A percentile compares a stretch with the other conserved stretches of the same genome.
Conservation (phyloP, 1,140 invertebrate genomes). For the Bombus pyrosoma region DNA sequence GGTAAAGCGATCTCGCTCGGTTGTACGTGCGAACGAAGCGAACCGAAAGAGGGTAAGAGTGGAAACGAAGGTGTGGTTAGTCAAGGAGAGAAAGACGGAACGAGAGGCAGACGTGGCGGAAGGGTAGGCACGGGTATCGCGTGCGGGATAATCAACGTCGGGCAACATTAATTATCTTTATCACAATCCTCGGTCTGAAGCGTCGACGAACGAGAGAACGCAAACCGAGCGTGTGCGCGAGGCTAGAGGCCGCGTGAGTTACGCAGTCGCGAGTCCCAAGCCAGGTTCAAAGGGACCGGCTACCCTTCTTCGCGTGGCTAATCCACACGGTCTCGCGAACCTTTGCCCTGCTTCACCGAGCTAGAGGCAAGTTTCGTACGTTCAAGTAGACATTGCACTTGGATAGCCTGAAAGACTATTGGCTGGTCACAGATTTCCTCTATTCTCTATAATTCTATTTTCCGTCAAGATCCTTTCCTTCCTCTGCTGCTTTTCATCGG, state of each 20-base stretch:
- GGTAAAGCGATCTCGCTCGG: not conserved
- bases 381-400: not conserved
- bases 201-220: slow-evolving; percentile 69
- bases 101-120: slow-evolving; percentile 11
- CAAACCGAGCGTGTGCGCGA: slow-evolving; percentile 45
- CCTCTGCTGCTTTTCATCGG: too few species aligned
- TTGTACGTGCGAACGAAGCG: not conserved
- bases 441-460: too few species aligned
- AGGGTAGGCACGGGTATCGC: slow-evolving; percentile 56
- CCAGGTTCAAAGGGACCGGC: slow-evolving; percentile 64
- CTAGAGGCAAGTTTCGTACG: not conserved
- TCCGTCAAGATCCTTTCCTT: too few species aligned
- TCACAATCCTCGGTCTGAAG: slow-evolving; percentile 74
- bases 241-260: slow-evolving; percentile 50
- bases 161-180: slow-evolving; percentile 79
- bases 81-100: slow-evolving; percentile 4
- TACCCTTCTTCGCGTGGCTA: not conserved
- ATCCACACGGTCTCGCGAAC: not conserved
- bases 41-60: not conserved
- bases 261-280: slow-evolving; percentile 31
- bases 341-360: not conserved
- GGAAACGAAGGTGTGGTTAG: too few species aligned
- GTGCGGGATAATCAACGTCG: slow-evolving; percentile 73
- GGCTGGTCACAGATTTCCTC: too few species aligned
- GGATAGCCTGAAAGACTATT: too few species aligned